Base-by-base conservation (phyloP, 2,113 vertebrate species). In the Poecilia latipinna region DNA sequence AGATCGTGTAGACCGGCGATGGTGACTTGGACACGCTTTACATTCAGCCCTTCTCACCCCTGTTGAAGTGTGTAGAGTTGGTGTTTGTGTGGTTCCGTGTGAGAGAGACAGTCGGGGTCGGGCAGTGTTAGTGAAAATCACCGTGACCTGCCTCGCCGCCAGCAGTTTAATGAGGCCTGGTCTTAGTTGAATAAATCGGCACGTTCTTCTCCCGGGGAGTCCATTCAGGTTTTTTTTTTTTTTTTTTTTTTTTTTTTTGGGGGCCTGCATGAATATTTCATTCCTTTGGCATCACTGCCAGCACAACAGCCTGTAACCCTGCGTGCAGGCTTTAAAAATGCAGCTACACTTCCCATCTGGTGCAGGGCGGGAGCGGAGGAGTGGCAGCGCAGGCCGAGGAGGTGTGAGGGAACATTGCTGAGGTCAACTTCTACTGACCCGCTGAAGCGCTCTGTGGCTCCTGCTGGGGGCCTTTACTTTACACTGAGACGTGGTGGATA, bases 221-320 rank as follows among this genome's bases (percentile, higher is more conserved):
- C 93, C 92, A 94, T 95, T 95, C 93, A 87, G 75, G 78, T 82
- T 86, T 86, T 82, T 74, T 67, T 63, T 62, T 76, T n/a, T n/a
- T 35, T 11, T 48, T 74, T 65, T 35, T 60, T 74, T 11, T 28
- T 66, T 11, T 39, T 37, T 12, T 37, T 37, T 33, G 28, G 44
- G 54, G 77, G 68, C 24, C 73, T 66, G 71, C 94, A 95, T 94
- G 95, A 94, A 95, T 95, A 94, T 95, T 95, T 95, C 93, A 95
- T 95, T 92, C 90, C 89, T 90, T 89, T 90, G 88, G 88, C 87
- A 76, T 89, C 88, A 88, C 92, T 91, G 91, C 91, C 89, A 91
- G 88, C 67, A 93, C 94, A 94, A 95, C 95, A 95, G 95, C 94
- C 95, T 94, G 95, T 72, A 94, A 82, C 88, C 95, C 94, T 95